Base-by-base conservation (phyloP, 2,113 vertebrate genomes). In the Hippoglossus stenolepis region DNA sequence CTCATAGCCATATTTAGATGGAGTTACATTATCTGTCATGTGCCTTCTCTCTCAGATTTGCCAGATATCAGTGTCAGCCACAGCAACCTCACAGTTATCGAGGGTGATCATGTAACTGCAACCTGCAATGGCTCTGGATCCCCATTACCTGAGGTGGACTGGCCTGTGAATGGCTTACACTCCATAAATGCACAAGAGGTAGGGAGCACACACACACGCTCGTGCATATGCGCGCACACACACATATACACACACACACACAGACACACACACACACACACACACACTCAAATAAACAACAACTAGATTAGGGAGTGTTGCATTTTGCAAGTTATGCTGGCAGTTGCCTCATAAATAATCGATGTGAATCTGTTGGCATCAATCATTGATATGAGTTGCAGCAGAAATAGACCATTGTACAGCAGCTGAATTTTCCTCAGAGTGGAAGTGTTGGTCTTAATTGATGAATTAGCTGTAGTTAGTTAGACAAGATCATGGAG, bases 31-130 rank as follows among this genome's bases (percentile, higher is more conserved):
- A 40, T 21, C 14, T 5, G 24, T 53, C 2, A 1, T 70, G n/a
- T 23, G 17, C 54, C 65, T 17, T 75, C 2, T 79, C 7, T 71
- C 26, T 23, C 69, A 99, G 97, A 99, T 85, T 89, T 97, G 3
- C 98, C 98, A 0, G 96, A 96, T 79, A 97, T 98, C 93, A 97
- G 96, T 0, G 95, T 99, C 64, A 98, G 96, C 89, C 96, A 98
- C 0, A 95, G 95, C 80, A 97, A 96, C 91, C 88, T 99, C 86
- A 97, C 96, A 0, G 97, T 99, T 11, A 82, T 94, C 0, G 97
- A 99, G 84, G 98, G 98, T 0, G 96, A 96, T 84, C 95, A 92
- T 0, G 94, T 97, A 0, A 96, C 96, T 2, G 93, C 96, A 38
- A 96, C 95, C 75, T 99, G 97, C 82, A 99, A 98, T 0, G 97